Evolutionary conservation across 2,113 vertebrate genomes (phyloP), one percentile per base, ranked within the genome.

Genomic region (Rhabdornis inornatus): DNA sequence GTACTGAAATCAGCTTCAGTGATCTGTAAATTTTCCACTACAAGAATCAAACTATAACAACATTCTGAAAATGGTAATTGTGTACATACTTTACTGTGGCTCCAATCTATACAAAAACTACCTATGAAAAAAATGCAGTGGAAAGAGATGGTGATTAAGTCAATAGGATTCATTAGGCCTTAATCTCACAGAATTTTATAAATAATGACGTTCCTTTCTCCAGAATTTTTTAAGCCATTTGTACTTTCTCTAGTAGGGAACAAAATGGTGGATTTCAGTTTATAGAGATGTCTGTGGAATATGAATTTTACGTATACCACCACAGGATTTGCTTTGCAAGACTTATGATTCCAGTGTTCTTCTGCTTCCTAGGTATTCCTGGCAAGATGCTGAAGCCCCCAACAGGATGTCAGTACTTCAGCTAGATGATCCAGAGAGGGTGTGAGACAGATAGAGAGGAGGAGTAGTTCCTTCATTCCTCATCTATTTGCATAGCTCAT

Each of bases 401-500:
- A 30, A 81, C 83, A 74, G 49, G 33, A 56, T 94, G 90, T 59
- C 95, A 94, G 71, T 70, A 86, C 93, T 86, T 96, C 4, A 15
- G 56, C 75, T 90, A 77, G 85, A 89, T 83, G 71, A 94, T 95
- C 50, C 75, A 93, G 84, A 65, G 59, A 91, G 66, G 7, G 87
- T 95, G 90, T 72, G 87, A 95, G 96, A 97, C 95, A 96, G 87
- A 95, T 6, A 94, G 72, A 44, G 84, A 91, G 82, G 74, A 89
- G 84, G 68, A 94, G 85, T 35, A 76, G 71, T 31, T 90, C 85
- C 79, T 86, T 69, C 52, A 25, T 75, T 91, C 66, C 83, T 63
- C 55, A 21, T 49, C 12, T 6, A 35, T 66, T 77, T 90, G 42
- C 2, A 3, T 31, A 70, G 63, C 75, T 94, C 6, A 0, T 88